Evolutionary conservation across 2,113 vertebrate genomes (phyloP).

Genomic region (Hystrix brachyura): DNA sequence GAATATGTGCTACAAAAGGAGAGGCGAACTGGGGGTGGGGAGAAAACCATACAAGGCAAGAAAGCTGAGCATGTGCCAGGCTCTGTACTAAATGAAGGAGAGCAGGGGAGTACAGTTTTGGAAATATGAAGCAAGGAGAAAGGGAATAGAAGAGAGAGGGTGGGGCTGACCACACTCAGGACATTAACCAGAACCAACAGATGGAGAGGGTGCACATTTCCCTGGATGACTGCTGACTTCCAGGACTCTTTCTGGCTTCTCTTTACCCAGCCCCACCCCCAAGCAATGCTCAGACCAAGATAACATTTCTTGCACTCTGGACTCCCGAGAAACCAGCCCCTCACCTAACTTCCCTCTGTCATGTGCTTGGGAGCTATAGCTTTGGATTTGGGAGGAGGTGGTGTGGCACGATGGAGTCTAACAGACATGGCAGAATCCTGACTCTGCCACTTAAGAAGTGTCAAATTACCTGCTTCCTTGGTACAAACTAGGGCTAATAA

Average conservation of each 20-base stretch:
- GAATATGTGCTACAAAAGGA: slow-evolving; percentile 55
- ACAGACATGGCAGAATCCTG: background rate
- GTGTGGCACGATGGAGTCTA: background rate
- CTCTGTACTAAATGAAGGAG: background rate
- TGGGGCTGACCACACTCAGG: background rate
- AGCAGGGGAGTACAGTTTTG: background rate
- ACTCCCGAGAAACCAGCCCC: background rate
- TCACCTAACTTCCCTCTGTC: background rate
- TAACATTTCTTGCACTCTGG: background rate
- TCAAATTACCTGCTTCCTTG: background rate
- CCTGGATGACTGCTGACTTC: background rate
- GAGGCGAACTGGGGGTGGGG: background rate
- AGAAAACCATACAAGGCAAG: slow-evolving; percentile 65
- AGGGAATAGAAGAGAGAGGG: background rate
- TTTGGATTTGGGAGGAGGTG: background rate
- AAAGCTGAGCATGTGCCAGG: slow-evolving; percentile 25
- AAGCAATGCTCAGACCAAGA: background rate
- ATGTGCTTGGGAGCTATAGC: background rate
- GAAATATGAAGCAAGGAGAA: background rate
- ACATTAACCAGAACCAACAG: background rate
- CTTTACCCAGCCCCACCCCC: background rate
- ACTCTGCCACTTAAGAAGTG: background rate
- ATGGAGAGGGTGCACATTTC: background rate
- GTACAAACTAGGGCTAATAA: background rate
- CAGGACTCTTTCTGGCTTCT: background rate